Base-by-base conservation (phyloP, 1,140 invertebrate species). In the Apis cerana region DNA sequence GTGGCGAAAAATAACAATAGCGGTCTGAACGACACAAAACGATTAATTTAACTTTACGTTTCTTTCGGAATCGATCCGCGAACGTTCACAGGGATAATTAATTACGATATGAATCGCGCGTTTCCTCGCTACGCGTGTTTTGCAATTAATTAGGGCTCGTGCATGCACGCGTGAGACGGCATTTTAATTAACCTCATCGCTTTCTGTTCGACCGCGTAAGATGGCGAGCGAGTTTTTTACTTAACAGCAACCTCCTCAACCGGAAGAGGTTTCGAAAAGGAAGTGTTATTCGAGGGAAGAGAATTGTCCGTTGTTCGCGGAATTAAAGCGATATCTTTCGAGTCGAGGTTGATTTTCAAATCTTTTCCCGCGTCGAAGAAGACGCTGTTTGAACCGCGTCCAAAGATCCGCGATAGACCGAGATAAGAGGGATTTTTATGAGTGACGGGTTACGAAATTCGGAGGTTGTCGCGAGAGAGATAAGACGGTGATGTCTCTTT, bases 141-240 rank as follows among this genome's bases (percentile, higher is more conserved):
- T 15, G 64, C 76, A 82, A 82, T 82, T 76, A 82, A 82, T 82
- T 82, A 69, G 43, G 0, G 43, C 61, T 61, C 74, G 27, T 58
- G 74, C 72, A 33, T 67, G 52, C 79, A 64, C 70, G 72, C 74
- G 80, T 68, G 62, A 61, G 64, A 61, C 62, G 64, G 80, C 80
- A 59, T 82, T 74, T 82, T 82, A 82, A 82, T 82, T 76, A 76
- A 69, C 64, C 5, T n/a, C 21, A 19, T 4, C 2, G 71, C 23
- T 75, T 75, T 59, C 23, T n/a, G 19, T 52, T 56, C 61, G 59
- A 27, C 17, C 7, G 48, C 59, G 61, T 58, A 76, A 69, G 80
- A 69, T 50, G 80, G 21, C 64, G 11, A 48, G 72, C 52, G 74
- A 82, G 64, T 82, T 76, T 82, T 76, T 82, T 69, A 82, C 76